Evolutionary conservation across 2,113 vertebrate species (phyloP).

Genomic region (Sigmodon hispidus): DNA sequence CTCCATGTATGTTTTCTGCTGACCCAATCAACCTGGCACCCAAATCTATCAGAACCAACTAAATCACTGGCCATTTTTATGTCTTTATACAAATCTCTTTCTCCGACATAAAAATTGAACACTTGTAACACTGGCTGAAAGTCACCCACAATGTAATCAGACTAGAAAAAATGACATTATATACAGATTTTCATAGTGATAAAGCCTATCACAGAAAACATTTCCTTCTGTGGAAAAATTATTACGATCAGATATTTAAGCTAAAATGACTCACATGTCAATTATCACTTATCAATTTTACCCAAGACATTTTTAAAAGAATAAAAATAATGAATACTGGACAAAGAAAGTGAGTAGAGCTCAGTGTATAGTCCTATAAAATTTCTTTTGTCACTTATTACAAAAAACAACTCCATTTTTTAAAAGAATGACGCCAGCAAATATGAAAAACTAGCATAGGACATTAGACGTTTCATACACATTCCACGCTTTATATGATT

Average conservation of each 20-base stretch:
- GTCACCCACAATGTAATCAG: not conserved
- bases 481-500: not conserved
- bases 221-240: conserved; percentile 7
- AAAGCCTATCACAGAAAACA: conserved; percentile 27
- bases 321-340: conserved; percentile 8
- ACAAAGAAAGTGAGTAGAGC: not conserved
- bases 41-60: not conserved
- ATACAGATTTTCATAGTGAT: not conserved
- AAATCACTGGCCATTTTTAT: not conserved
- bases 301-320: not conserved
- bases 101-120: not conserved
- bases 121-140: not conserved
- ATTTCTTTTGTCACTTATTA: conserved; percentile 26
- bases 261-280: not conserved
- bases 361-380: not conserved
- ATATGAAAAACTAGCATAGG: not conserved
- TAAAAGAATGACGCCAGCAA: not conserved
- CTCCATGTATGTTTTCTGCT: not conserved
- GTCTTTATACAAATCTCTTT: not conserved
- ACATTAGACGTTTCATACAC: not conserved
- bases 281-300: conserved; percentile 30
- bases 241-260: conserved; percentile 1
- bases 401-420: not conserved
- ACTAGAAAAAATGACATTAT: not conserved
- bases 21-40: not conserved